These are phyloP conservation scores for Prosopocoilus inquinatus DNA, from an alignment of 2,888 invertebrate genomes.

Conservation along the genomic window DNA sequence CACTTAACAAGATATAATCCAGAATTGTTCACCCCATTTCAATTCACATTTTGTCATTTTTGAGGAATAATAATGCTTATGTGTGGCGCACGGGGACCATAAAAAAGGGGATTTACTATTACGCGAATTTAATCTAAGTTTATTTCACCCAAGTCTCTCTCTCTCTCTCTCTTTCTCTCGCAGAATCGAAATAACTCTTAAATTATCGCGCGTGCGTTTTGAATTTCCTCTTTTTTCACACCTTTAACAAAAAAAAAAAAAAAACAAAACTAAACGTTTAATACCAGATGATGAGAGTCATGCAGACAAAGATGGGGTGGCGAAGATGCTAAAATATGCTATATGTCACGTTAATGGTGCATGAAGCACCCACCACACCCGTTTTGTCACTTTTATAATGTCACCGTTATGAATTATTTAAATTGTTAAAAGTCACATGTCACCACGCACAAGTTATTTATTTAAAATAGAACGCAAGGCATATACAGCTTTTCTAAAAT, in stretches of 20 bases:
- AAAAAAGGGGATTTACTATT: slow-evolving; percentile 42
- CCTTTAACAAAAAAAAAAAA: too few relatives aligned
- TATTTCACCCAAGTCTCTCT: slow-evolving; percentile 21
- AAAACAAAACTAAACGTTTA: too few relatives aligned
- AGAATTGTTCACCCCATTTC: slow-evolving; percentile 45
- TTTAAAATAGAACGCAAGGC: too few relatives aligned
- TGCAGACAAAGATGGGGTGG: neutral
- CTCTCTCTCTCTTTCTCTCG: too few relatives aligned
- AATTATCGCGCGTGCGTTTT: neutral
- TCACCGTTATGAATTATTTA: slow-evolving; percentile 3
- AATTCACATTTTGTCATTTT: slow-evolving; percentile 46
- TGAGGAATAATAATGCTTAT: slow-evolving; percentile 44
- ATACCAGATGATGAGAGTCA: too few relatives aligned
- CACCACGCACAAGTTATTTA: too few relatives aligned
- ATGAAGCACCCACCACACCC: slow-evolving; percentile 2
- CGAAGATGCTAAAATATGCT: slow-evolving; percentile 3
- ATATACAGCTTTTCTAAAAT: too few relatives aligned
- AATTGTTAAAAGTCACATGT: too few relatives aligned
- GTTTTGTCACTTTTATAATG: slow-evolving; percentile 12
- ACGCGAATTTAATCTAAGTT: slow-evolving; percentile 33
- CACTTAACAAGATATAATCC: slow-evolving; percentile 33
- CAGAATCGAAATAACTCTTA: slow-evolving; percentile 9
- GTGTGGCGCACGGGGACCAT: slow-evolving; percentile 42
- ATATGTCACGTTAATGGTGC: slow-evolving; percentile 14
- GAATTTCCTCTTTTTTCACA: neutral